Percentiles rank a stretch among this genome's conserved stretches.
phyloP scores from a whole-genome alignment of 2,888 invertebrate genomes.

The Microplitis manilae region DNA sequence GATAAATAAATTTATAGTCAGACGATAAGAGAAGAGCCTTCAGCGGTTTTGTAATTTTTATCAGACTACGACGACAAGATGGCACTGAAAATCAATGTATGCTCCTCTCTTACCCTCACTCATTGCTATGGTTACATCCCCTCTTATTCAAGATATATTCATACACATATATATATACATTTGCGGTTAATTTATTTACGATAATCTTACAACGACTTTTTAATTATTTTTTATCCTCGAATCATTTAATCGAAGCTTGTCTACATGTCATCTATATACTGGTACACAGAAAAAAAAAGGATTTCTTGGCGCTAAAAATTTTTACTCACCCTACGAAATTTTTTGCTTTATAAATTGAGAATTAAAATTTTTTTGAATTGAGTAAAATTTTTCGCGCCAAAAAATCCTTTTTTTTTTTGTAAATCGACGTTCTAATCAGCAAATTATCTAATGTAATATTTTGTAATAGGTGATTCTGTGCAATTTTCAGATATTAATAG shows the following conservation, averaged over 20 bases:
- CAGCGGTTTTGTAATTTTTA: conserved; percentile 49
- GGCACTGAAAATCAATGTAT: conserved; percentile 71
- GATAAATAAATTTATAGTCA: conserved; percentile 37
- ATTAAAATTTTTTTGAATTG: no score
- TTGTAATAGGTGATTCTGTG: no score
- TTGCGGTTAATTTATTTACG: not conserved
- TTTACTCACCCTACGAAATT: no score
- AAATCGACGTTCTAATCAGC: no score
- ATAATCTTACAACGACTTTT: not conserved
- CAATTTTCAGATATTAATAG: no score
- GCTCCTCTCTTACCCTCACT: conserved; percentile 52
- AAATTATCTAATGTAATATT: no score
- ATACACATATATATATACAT: conserved; percentile 27
- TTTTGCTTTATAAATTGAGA: no score
- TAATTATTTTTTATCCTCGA: not conserved
- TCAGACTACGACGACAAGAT: conserved; percentile 67
- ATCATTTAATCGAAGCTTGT: not conserved
- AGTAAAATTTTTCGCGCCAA: no score
- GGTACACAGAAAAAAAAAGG: no score
- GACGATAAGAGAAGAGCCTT: conserved; percentile 42
- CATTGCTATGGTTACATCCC: conserved; percentile 70
- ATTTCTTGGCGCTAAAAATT: no score
- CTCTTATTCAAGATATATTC: conserved; percentile 40
- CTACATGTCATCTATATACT: not conserved
- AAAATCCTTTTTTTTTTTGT: no score